Evolutionary conservation across 2,797 vertebrate genomes (phyloP), one percentile per base, ranked within the genome.

Genomic region (Fratercula arctica): DNA sequence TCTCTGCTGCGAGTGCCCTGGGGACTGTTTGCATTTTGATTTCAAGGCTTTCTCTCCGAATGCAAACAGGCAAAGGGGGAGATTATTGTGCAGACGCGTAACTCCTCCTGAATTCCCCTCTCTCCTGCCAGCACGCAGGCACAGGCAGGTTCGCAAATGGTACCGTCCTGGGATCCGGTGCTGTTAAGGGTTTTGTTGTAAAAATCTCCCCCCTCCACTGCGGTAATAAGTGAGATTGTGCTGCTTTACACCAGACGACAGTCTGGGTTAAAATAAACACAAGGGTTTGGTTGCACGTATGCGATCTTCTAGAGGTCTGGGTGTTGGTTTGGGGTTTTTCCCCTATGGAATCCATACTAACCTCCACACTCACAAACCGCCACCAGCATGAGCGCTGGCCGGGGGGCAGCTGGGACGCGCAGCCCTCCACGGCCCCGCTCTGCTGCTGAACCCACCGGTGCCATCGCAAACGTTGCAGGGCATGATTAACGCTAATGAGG

Each of bases 361-460:
- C 15, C 3, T 45, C 20, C 51, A 4, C 48, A 7, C 0, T 1
- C 29, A 3, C 26, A 4, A 26, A 16, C 10, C 0, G 0, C 51
- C 8, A 2, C 33, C 91, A 18, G 61, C 9, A 1, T 11, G 5
- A 2, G 78, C 12, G 17, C 33, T 15, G 43, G 46, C 3, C 4
- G 33, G 16, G 39, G 10, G 37, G 14, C 6, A 5, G 69, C 17
- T 1, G 24, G 41, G 54, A 17, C 24, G 5, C 1, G 1, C 45
- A 0, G 5, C 41, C 11, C 59, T 14, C 24, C 45, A 0, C 1
- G 3, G 0, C 66, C 3, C 3, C 19, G 3, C 10, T 4, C 13
- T 0, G 2, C 41, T 1, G 3, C 14, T 2, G 23, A 19, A 19
- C 25, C 51, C 13, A 0, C n/a, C 3, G 6, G 37, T 12, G 8